These are phyloP conservation scores for Sarcophilus harrisii DNA, from an alignment of 2,797 vertebrate genomes.

Conservation along the genomic window DNA sequence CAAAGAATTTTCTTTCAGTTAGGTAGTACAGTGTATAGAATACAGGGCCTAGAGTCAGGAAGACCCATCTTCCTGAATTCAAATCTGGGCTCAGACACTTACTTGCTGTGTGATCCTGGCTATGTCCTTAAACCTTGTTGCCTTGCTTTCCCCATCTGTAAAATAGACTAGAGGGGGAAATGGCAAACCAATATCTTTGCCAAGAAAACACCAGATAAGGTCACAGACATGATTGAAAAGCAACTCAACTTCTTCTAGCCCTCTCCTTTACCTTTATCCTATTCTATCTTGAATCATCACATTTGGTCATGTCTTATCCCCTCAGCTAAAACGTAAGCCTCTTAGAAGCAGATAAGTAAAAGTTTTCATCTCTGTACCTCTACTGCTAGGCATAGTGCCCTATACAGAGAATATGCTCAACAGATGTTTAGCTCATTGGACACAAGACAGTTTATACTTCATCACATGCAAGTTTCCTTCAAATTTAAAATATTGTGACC, in stretches of 20 bases:
- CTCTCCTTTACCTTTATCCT: no score
- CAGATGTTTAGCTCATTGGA: neutral
- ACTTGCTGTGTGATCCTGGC: neutral
- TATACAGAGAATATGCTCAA: neutral
- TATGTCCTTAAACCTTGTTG: neutral
- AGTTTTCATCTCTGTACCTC: neutral
- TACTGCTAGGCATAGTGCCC: neutral
- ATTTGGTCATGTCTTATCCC: neutral
- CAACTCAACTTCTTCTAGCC: no score
- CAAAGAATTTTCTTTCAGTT: neutral
- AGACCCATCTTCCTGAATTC: neutral
- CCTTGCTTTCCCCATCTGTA: neutral
- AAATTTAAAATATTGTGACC: neutral
- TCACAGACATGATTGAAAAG: neutral
- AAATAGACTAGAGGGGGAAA: neutral
- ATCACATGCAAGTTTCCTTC: neutral
- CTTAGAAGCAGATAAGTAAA: neutral
- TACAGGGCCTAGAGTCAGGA: neutral
- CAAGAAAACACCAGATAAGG: neutral
- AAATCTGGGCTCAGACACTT: neutral
- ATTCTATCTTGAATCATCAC: neutral
- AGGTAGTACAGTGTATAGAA: neutral
- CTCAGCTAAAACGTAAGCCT: neutral
- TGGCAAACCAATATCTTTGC: neutral
- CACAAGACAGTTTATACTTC: neutral